Base-by-base conservation (phyloP, 2,888 invertebrate species). In the Ichneumon xanthorius region DNA sequence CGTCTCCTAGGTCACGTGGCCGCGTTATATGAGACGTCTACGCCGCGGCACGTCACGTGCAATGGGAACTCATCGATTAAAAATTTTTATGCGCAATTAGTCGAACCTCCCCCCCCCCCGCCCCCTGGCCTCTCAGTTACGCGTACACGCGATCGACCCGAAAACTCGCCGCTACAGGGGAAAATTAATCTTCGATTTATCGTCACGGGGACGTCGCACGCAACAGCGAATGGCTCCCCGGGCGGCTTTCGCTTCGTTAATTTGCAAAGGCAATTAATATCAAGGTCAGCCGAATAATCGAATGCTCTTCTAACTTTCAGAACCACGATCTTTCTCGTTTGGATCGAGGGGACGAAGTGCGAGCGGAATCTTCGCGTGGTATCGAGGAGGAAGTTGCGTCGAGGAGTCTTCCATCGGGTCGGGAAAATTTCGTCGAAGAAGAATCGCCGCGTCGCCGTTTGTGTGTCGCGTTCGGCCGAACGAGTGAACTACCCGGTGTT, bases 1-100 rank as follows among this genome's bases (percentile, higher is more conserved):
- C 67, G 82, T 83, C 82, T 82, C 82, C 82, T 86, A 83, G 85
- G 82, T 86, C 85, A 86, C 85, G 85, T 86, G 85, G 82, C 33
- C 67, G 37, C 67, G 76, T 76, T 67, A 68, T 76, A 80, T 63
- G 77, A 73, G 70, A 70, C 70, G 30, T 11, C 68, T 19, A 67
- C 48, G 58, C 40, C 67, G 61, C 50, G 30, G 65, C 30, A 65
- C 53, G 76, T 82, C 85, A 85, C 79, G 82, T 82, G 85, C 45
- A 77, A 67, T 26, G 40, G 40, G 16, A 53, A 67, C 16, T 2
- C 71, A 16, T 85, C 76, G 82, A 82, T 85, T 80, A 82, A 72
- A 58, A 82, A 85, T 82, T 76, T 65, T 33, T 40, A 76, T 72
- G 58, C 76, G 76, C 72, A 72, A 77, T 82, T 82, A 72, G 40